These are phyloP conservation scores for Acrocephalus arundinaceus DNA, from an alignment of 2,113 vertebrate species.

Conservation along the genomic window DNA sequence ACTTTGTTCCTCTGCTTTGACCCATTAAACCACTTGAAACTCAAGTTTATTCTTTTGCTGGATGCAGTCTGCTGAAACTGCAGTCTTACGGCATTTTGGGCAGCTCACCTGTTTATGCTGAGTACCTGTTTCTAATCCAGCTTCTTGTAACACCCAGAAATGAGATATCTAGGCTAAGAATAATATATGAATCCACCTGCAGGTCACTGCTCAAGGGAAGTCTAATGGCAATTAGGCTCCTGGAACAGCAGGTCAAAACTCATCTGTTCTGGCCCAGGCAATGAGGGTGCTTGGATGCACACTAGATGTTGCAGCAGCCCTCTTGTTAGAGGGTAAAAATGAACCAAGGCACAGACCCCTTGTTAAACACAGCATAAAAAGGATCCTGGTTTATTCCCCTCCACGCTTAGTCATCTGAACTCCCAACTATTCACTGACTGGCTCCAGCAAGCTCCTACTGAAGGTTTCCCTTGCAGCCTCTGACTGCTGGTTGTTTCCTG, in stretches of 20 bases:
- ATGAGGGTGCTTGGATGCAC: neutral
- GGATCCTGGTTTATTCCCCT: neutral
- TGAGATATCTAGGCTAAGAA: neutral
- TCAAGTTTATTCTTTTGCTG: neutral
- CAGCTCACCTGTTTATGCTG: neutral
- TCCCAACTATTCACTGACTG: neutral
- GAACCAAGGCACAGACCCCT: neutral
- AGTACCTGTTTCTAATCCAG: constrained; percentile 6
- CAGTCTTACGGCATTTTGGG: neutral
- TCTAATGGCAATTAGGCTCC: neutral
- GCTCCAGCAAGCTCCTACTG: neutral
- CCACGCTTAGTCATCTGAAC: neutral
- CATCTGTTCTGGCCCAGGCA: neutral
- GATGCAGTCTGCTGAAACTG: neutral
- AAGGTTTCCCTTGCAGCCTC: neutral
- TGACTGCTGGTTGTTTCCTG: neutral
- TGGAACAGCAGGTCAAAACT: neutral
- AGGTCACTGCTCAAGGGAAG: neutral
- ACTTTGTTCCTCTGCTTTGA: constrained; percentile 32
- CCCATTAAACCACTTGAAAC: constrained; percentile 17
- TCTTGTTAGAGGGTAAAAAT: neutral
- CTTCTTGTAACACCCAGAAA: neutral
- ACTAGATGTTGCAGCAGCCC: neutral
- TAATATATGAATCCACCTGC: neutral
- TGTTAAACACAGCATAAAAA: neutral